These are phyloP conservation scores for Sebastes schlegelii DNA, from an alignment of 2,113 vertebrate genomes.

Conservation along the genomic window DNA sequence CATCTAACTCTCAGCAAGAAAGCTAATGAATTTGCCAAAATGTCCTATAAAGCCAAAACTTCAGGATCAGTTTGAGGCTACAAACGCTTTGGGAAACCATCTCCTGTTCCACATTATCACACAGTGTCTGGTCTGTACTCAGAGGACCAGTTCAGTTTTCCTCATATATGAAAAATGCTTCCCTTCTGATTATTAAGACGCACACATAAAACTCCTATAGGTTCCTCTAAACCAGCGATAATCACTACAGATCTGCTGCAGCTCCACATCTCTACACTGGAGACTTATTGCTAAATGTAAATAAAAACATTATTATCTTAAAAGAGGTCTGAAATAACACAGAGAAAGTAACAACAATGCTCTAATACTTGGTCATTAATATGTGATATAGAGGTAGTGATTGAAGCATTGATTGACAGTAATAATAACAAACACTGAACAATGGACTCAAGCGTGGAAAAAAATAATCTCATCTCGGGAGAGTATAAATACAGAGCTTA, in stretches of 20 bases:
- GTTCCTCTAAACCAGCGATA: slow-evolving; percentile 40
- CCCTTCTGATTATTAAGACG: slow-evolving; percentile 40
- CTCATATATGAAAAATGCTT: slow-evolving; percentile 35
- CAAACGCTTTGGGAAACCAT: slow-evolving; percentile 54
- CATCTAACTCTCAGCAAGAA: neutral
- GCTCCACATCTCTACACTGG: slow-evolving; percentile 15
- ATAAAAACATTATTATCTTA: slow-evolving; percentile 34
- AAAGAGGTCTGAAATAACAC: slow-evolving; percentile 57
- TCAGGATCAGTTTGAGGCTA: slow-evolving; percentile 11
- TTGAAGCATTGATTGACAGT: slow-evolving; percentile 74
- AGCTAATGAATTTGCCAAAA: slow-evolving; percentile 20
- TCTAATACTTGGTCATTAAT: slow-evolving; percentile 75
- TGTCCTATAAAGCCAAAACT: slow-evolving; percentile 2
- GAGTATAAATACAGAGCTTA: slow-evolving; percentile 74
- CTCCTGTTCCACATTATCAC: slow-evolving; percentile 38
- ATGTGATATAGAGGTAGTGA: slow-evolving; percentile 81
- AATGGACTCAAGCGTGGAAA: slow-evolving; percentile 36
- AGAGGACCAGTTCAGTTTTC: slow-evolving; percentile 51
- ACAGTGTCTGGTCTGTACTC: slow-evolving; percentile 71
- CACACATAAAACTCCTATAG: slow-evolving; percentile 41
- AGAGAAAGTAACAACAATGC: slow-evolving; percentile 63
- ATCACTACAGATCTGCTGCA: slow-evolving; percentile 52
- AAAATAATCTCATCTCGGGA: slow-evolving; percentile 55
- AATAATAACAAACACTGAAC: slow-evolving; percentile 70
- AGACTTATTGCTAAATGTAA: slow-evolving; percentile 68